These are phyloP conservation scores for Antigone vipio DNA, from an alignment of 2,113 vertebrate genomes.

Conservation along the genomic window DNA sequence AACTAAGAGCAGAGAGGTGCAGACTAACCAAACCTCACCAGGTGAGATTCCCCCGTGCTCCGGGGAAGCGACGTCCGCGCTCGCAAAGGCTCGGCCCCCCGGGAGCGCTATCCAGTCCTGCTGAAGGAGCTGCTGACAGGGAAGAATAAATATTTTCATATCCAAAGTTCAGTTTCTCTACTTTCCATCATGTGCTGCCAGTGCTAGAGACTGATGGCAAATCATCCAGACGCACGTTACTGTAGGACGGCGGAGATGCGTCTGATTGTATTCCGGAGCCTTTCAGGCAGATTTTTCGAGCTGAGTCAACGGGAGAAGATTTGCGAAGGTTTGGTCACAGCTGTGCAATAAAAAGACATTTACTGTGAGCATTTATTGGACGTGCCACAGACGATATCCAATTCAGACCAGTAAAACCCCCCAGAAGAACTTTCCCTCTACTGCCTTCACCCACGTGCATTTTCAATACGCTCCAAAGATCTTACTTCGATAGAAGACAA, in stretches of 20 bases:
- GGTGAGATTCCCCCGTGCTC: accelerated
- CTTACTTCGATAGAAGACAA: neutral
- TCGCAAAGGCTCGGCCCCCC: neutral
- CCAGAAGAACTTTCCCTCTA: neutral
- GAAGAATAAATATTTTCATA: neutral
- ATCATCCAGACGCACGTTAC: accelerated
- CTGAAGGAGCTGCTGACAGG: neutral
- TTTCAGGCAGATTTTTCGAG: neutral
- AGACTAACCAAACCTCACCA: accelerated
- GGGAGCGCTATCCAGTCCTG: neutral
- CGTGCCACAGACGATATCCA: neutral
- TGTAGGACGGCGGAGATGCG: accelerated
- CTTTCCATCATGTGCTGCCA: neutral
- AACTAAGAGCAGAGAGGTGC: neutral
- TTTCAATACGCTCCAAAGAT: neutral
- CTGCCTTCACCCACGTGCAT: neutral
- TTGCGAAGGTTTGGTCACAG: neutral
- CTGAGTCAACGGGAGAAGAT: neutral
- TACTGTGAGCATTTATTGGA: accelerated
- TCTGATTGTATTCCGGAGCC: neutral
- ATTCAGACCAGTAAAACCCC: neutral
- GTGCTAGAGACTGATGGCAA: neutral
- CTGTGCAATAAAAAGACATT: neutral
- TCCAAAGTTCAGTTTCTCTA: neutral
- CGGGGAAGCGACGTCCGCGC: neutral